phyloP scores from a whole-genome alignment of 2,113 vertebrate species.

The Hemiscyllium ocellatum region DNA sequence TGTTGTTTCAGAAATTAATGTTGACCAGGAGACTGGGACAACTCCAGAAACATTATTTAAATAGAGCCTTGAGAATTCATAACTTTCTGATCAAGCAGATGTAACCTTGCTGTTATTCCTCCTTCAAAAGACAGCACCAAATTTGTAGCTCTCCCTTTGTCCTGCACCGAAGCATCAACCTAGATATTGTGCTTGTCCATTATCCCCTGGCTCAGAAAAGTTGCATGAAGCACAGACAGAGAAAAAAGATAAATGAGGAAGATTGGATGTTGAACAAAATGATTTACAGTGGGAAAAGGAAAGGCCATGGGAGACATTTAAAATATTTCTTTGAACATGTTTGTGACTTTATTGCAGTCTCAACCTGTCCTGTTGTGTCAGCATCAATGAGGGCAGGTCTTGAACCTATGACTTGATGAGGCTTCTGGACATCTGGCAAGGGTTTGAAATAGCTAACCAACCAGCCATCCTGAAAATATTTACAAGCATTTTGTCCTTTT shows the following conservation, averaged over 20 bases:
- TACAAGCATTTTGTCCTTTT: background rate
- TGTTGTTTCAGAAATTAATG: background rate
- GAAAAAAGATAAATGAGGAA: background rate
- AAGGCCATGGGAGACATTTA: background rate
- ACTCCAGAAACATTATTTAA: background rate
- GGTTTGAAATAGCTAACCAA: background rate
- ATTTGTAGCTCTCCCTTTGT: background rate
- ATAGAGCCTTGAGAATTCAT: background rate
- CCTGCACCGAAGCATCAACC: background rate
- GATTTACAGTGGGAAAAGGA: background rate
- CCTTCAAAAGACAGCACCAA: background rate
- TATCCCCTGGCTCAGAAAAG: background rate
- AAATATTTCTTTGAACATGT: background rate
- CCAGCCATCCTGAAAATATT: background rate
- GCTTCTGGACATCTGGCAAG: background rate
- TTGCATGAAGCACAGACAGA: background rate
- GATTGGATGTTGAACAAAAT: background rate
- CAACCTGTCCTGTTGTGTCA: background rate
- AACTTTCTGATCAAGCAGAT: background rate
- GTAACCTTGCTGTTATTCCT: background rate
- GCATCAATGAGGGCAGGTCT: background rate
- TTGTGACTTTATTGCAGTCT: background rate
- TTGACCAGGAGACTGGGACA: background rate
- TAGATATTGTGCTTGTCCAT: background rate
- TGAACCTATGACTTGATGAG: background rate